These are phyloP conservation scores for Microtus obscurus DNA, from an alignment of 2,797 vertebrate genomes.

Conservation along the genomic window DNA sequence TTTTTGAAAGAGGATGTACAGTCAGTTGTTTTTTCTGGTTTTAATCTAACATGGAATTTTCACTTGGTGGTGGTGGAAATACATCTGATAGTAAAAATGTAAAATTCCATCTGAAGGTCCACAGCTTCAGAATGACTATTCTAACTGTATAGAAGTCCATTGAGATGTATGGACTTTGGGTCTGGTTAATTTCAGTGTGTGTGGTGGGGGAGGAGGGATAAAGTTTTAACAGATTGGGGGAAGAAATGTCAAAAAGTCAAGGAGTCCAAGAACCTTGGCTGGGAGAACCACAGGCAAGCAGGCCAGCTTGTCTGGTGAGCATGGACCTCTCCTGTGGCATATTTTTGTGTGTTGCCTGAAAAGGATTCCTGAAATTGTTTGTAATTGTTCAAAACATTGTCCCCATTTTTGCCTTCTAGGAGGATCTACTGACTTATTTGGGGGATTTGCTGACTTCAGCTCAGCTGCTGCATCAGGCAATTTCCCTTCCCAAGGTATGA, in stretches of 20 bases:
- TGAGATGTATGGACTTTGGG: neutral
- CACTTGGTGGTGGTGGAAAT: neutral
- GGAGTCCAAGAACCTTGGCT: neutral
- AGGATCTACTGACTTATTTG: constrained; percentile 91
- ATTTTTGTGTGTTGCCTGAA: neutral
- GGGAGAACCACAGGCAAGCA: neutral
- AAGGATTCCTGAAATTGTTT: constrained; percentile 47
- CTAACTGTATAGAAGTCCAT: neutral
- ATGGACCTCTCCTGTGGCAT: neutral
- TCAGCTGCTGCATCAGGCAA: constrained; percentile 91
- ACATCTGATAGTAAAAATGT: neutral
- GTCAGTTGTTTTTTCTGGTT: neutral
- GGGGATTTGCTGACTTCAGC: constrained; percentile 96
- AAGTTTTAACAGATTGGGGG: neutral
- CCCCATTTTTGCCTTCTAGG: constrained; percentile 83
- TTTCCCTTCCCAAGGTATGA: constrained; percentile 92
- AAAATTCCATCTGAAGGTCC: neutral
- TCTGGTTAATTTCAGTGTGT: neutral
- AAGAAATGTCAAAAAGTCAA: neutral
- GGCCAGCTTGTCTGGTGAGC: neutral
- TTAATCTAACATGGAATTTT: neutral
- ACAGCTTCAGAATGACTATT: neutral
- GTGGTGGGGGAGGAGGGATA: no score
- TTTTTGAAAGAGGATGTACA: constrained; percentile 34
- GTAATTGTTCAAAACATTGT: constrained; percentile 33